Evolutionary conservation across 2,888 invertebrate species (phyloP).

Genomic region (Agonopterix heracliana): DNA sequence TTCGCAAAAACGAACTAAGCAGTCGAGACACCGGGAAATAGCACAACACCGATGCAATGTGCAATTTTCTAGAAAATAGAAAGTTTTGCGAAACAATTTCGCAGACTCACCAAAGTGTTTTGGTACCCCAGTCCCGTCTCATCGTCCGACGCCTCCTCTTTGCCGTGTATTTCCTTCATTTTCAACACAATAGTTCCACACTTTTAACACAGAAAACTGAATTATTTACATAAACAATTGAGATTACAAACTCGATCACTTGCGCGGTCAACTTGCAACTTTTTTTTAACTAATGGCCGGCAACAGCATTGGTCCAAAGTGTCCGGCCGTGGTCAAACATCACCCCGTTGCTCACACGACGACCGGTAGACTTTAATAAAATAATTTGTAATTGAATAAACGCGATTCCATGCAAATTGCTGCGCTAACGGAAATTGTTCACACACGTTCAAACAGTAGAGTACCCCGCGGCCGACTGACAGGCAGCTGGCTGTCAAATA

Average conservation of each 20-base stretch:
- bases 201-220: constrained; percentile 37
- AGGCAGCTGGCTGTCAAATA: constrained; percentile 21
- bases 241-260: constrained; percentile 7
- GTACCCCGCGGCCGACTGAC: constrained; percentile 62
- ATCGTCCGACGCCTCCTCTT: constrained; percentile 73
- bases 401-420: constrained; percentile 64
- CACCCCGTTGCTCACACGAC: constrained; percentile 39
- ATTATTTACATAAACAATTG: constrained; percentile 40
- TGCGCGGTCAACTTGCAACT: constrained; percentile 17
- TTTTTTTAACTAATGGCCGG: constrained; percentile 28
- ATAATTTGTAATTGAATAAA: constrained; percentile 68
- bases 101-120: constrained; percentile 79
- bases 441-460: constrained; percentile 53
- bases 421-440: constrained; percentile 36
- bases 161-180: constrained; percentile 53
- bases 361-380: constrained; percentile 44
- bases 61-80: constrained; percentile 48
- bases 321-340: constrained; percentile 42
- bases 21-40: constrained; percentile 6
- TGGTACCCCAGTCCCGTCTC: constrained; percentile 82
- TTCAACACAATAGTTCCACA: constrained; percentile 30
- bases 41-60: constrained; percentile 7
- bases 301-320: constrained; percentile 35
- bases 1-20: neutral
- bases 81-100: constrained; percentile 30